These are phyloP conservation scores for Platycheirus albimanus DNA, from an alignment of 2,888 invertebrate species.

Conservation along the genomic window DNA sequence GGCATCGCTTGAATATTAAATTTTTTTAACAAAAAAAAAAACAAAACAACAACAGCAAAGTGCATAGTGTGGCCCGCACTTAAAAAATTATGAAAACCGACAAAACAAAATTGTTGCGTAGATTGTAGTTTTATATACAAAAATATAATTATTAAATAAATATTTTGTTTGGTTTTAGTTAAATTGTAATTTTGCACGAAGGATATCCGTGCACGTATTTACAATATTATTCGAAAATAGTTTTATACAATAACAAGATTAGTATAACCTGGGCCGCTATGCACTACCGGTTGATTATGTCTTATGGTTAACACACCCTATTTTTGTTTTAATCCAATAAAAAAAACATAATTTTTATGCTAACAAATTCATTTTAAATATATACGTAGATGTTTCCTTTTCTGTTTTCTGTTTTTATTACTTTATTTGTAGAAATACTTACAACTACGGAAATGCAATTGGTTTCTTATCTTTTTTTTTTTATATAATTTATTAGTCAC, in stretches of 20 bases:
- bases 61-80: constrained; percentile 75
- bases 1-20: constrained; percentile 76
- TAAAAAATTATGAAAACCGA: constrained; percentile 8
- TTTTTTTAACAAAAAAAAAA: constrained; percentile 36
- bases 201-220: constrained; percentile 61
- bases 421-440: constrained; percentile 8
- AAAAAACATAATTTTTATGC: constrained; percentile 68
- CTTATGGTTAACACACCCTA: constrained; percentile 82
- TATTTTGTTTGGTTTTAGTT: constrained; percentile 50
- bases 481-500: constrained; percentile 70
- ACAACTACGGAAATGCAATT: constrained; percentile 41
- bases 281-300: constrained; percentile 78
- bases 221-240: constrained; percentile 43
- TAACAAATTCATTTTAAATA: constrained; percentile 63
- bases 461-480: not conserved
- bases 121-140: constrained; percentile 59
- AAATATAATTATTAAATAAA: constrained; percentile 17
- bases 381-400: constrained; percentile 42
- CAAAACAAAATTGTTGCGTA: constrained; percentile 40
- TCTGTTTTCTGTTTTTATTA: constrained; percentile 6
- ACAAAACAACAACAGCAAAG: constrained; percentile 71
- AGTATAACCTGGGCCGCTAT: constrained; percentile 65
- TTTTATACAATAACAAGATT: constrained; percentile 38
- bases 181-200: constrained; percentile 69
- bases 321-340: constrained; percentile 62